Conservation (phyloP, 1,140 invertebrate genomes). For the Drosophila kurseongensis region DNA sequence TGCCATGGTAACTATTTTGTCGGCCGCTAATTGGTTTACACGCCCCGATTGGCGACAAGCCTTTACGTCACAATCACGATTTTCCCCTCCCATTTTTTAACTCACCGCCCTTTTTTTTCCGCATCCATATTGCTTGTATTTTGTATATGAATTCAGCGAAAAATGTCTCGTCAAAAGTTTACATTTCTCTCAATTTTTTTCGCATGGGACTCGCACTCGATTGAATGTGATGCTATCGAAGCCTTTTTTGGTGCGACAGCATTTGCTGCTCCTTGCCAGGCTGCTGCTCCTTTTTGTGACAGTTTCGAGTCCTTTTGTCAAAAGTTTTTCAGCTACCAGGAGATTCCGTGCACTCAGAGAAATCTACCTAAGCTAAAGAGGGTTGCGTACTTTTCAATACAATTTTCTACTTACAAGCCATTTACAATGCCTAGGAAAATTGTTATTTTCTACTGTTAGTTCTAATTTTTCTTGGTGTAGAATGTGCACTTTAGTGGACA, state of each 20-base stretch:
- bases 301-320: constrained; percentile 72
- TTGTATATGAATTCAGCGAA: constrained; percentile 45
- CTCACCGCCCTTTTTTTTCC: not conserved
- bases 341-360: not conserved
- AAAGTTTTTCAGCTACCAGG: constrained; percentile 37
- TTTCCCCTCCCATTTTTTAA: not conserved
- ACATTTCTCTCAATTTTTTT: constrained; percentile 58
- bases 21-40: constrained; percentile 42
- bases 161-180: constrained; percentile 61
- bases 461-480: constrained; percentile 5
- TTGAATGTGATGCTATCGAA: constrained; percentile 42
- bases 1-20: constrained; percentile 40
- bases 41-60: constrained; percentile 31
- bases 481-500: constrained; percentile 56
- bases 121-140: constrained; percentile 5
- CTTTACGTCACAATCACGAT: constrained; percentile 14
- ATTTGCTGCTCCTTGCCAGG: constrained; percentile 36
- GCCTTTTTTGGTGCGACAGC: constrained; percentile 38
- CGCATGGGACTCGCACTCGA: constrained; percentile 38
- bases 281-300: constrained; percentile 74
- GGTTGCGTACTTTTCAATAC: too few relatives aligned
- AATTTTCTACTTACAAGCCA: too few relatives aligned
- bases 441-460: not conserved
- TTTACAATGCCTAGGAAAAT: too few relatives aligned
- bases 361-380: not conserved